Evolutionary conservation across 2,113 vertebrate species (phyloP).

Genomic region (Lagopus leucura): DNA sequence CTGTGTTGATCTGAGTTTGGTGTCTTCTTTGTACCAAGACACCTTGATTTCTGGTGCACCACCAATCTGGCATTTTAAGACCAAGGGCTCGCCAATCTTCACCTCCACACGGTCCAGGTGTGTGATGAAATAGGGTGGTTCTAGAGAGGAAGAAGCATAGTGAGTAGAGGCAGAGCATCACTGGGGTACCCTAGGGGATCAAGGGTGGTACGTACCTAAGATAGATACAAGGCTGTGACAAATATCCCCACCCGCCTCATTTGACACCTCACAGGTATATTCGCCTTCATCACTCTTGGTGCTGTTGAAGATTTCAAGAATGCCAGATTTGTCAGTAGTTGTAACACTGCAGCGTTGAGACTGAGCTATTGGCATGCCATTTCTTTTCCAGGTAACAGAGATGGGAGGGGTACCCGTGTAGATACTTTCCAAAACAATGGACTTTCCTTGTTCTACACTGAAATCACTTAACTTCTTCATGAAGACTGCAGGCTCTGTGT

Average conservation of each 20-base stretch:
- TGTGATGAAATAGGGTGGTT: constrained; percentile 92
- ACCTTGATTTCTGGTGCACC: constrained; percentile 96
- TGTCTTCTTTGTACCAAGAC: constrained; percentile 97
- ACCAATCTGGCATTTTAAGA: constrained; percentile 91
- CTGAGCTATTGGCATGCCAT: constrained; percentile 84
- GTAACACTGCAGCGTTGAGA: constrained; percentile 91
- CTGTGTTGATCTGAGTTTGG: constrained; percentile 91
- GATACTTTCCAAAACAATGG: constrained; percentile 88
- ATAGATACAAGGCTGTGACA: constrained; percentile 88
- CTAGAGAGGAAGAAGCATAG: constrained; percentile 76
- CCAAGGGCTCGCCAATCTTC: constrained; percentile 86
- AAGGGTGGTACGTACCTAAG: constrained; percentile 82
- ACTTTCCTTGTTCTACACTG: constrained; percentile 88
- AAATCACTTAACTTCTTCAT: constrained; percentile 91
- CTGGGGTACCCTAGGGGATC: neutral
- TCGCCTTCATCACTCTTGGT: constrained; percentile 87
- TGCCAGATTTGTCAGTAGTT: constrained; percentile 92
- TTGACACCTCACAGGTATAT: constrained; percentile 91
- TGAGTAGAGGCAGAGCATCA: constrained; percentile 11
- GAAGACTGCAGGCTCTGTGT: constrained; percentile 92
- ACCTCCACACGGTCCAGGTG: constrained; percentile 90
- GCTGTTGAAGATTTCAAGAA: constrained; percentile 91
- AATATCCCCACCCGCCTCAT: constrained; percentile 89
- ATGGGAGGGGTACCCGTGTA: constrained; percentile 91
- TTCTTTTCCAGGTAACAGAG: constrained; percentile 91